Evolutionary conservation across 2,797 vertebrate species (phyloP).

Genomic region (Gallinago stenura): DNA sequence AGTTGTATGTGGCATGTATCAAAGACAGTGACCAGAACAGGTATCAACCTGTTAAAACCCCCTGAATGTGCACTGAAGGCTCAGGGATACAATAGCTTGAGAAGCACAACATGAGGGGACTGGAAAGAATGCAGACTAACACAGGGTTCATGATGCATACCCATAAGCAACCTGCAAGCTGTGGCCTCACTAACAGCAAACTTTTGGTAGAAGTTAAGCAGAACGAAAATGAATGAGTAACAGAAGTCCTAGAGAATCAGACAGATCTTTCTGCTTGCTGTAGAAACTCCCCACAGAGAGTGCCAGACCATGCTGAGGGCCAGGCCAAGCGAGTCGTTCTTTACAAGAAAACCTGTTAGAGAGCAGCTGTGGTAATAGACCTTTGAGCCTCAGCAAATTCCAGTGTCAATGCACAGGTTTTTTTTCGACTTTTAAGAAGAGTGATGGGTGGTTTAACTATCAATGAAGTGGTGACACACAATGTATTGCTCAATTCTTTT

Average conservation of each 20-base stretch:
- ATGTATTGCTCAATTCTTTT: background rate
- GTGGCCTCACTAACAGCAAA: background rate
- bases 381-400: background rate
- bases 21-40: background rate
- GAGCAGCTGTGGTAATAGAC: constrained; percentile 10
- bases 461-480: background rate
- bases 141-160: background rate
- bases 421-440: background rate
- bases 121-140: background rate
- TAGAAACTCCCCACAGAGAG: background rate
- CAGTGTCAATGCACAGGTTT: background rate
- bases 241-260: background rate
- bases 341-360: background rate
- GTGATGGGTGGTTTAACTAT: background rate
- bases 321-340: background rate
- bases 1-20: fast-evolving
- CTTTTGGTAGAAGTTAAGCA: background rate
- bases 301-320: background rate
- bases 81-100: background rate
- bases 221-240: constrained; percentile 8
- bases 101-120: background rate
- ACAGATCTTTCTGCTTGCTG: background rate
- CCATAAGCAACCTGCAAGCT: background rate
- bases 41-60: background rate
- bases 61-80: background rate